These are phyloP conservation scores for Caloenas nicobarica DNA, from an alignment of 2,113 vertebrate species.

Conservation along the genomic window DNA sequence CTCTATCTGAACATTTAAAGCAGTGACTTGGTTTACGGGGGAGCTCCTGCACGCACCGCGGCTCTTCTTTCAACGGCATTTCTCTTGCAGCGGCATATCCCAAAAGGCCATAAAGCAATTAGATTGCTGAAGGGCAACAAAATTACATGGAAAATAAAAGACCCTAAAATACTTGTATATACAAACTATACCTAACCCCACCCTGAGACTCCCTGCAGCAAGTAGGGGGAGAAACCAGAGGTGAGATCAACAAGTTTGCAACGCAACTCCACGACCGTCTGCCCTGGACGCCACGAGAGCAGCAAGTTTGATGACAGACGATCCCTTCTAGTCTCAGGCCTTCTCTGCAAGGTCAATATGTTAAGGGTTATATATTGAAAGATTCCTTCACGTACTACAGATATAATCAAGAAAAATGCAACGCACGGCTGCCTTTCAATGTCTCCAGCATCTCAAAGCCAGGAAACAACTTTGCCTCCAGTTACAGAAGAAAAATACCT, in stretches of 20 bases:
- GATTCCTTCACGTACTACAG: not conserved
- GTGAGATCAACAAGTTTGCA: not conserved
- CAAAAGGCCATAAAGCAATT: not conserved
- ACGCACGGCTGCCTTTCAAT: not conserved
- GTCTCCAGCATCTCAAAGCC: not conserved
- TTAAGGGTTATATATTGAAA: slow-evolving; percentile 13
- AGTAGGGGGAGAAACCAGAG: rapidly evolving
- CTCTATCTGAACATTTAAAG: not conserved
- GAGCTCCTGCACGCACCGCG: not conserved
- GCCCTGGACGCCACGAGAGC: not conserved
- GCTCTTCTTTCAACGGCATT: not conserved
- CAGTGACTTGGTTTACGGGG: not conserved
- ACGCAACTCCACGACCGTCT: rapidly evolving
- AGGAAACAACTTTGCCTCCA: not conserved
- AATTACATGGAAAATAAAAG: not conserved
- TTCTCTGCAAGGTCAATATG: not conserved
- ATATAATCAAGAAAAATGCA: not conserved
- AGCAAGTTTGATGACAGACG: not conserved
- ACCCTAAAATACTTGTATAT: not conserved
- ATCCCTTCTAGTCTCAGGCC: not conserved
- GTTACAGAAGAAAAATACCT: slow-evolving; percentile 9
- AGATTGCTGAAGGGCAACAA: not conserved
- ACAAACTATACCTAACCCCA: not conserved
- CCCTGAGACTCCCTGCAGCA: not conserved
- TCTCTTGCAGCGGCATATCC: not conserved